A percentile compares a stretch with the other conserved stretches of the same genome.
phyloP scores from a whole-genome alignment of 1,140 invertebrate genomes.

The Chrysoperla carnea region DNA sequence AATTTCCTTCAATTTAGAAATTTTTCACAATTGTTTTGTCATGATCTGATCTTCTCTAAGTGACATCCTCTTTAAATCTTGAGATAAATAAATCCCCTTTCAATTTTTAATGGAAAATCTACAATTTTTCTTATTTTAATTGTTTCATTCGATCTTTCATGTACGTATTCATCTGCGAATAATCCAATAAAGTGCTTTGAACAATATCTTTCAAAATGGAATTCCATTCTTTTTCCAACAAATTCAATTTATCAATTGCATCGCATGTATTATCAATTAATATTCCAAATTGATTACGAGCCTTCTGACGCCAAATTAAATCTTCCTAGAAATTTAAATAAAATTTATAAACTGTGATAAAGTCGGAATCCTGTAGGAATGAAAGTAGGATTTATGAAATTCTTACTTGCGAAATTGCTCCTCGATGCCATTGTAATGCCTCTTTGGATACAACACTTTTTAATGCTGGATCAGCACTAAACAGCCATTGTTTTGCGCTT shows the following conservation, averaged over 20 bases:
- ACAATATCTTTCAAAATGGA: constrained; percentile 54
- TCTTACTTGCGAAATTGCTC: constrained; percentile 37
- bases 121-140: constrained; percentile 8
- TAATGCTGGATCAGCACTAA: constrained; percentile 52
- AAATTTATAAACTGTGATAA: not conserved
- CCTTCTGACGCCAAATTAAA: constrained; percentile 46
- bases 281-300: constrained; percentile 41
- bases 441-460: constrained; percentile 69
- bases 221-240: constrained; percentile 55
- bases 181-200: constrained; percentile 54
- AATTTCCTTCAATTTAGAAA: too few species aligned
- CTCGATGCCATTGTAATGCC: constrained; percentile 62
- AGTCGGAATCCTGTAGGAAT: not conserved
- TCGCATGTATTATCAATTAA: constrained; percentile 51
- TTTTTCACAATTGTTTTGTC: too few species aligned
- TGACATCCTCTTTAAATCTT: too few species aligned
- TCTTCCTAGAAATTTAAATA: constrained; percentile 37
- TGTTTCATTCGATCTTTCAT: constrained; percentile 35
- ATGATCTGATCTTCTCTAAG: too few species aligned
- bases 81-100: too few species aligned
- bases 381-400: not conserved
- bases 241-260: constrained; percentile 52
- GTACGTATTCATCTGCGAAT: constrained; percentile 55
- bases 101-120: too few species aligned
- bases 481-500: constrained; percentile 50